Percentiles rank a stretch among this genome's conserved stretches.
phyloP scores from a whole-genome alignment of 2,113 vertebrate species.

The Corvus moneduloides region DNA sequence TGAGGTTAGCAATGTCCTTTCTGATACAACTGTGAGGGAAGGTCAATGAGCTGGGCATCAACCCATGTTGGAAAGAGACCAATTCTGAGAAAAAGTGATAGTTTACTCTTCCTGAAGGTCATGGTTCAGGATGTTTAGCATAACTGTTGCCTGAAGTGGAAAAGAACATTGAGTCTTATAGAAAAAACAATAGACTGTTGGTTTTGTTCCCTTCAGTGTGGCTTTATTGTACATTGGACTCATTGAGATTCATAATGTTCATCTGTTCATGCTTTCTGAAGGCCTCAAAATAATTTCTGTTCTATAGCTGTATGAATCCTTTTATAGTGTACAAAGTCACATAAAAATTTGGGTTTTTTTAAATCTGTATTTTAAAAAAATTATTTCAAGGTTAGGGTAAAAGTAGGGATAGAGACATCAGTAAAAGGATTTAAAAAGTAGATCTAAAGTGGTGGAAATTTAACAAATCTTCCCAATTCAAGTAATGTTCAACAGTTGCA shows the following conservation, averaged over 20 bases:
- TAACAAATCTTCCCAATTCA: background rate
- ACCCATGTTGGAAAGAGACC: background rate
- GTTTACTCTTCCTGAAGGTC: background rate
- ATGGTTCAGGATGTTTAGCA: background rate
- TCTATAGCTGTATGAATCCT: background rate
- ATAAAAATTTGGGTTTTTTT: background rate
- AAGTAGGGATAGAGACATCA: background rate
- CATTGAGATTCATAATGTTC: background rate
- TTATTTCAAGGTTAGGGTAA: background rate
- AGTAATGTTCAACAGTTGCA: background rate
- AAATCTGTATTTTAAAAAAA: background rate
- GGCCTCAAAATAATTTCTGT: background rate
- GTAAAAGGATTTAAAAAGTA: background rate
- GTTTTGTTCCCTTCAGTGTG: background rate
- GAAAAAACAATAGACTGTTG: background rate
- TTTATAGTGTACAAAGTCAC: background rate
- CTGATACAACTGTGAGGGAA: background rate
- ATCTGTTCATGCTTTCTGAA: background rate
- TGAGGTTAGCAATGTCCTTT: background rate
- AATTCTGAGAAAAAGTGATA: background rate
- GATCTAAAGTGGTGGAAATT: background rate
- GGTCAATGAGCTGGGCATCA: background rate
- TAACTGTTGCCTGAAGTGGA: background rate
- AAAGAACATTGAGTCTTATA: background rate
- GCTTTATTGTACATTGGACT: background rate